Base-by-base conservation (phyloP, 2,113 vertebrate species). In the Tenebrosternarchus preto region DNA sequence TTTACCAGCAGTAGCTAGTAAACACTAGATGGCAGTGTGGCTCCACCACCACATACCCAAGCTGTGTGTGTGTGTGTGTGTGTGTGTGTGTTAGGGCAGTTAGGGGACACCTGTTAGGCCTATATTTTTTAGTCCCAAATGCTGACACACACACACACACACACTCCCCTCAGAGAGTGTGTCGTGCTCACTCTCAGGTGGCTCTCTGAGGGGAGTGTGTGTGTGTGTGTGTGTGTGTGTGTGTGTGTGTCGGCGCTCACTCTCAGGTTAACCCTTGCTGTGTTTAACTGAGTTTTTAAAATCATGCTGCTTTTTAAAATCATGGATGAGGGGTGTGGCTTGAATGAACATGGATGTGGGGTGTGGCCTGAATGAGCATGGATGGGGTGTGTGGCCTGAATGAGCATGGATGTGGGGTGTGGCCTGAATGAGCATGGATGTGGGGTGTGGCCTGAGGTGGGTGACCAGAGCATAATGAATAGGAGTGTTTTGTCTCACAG, bases 11-110 rank as follows among this genome's bases (percentile, higher is more conserved):
- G 27, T 60, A 19, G 15, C 20, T 22, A 15, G 17, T 15, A 19
- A 59, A 50, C 87, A 82, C 70, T 81, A 83, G 87, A 85, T 80
- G 85, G 85, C 85, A 86, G 85, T 82, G 39, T 88, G 71, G n/a
- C 67, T 84, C 80, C 80, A 81, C 74, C 2, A n/a, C 33, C 29
- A 36, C 6, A 63, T 16, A 27, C 70, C 11, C n/a, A n/a, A 16
- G 57, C 29, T 12, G n/a, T n/a, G n/a, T n/a, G n/a, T 16, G 53
- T 36, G 19, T n/a, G 39, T 72, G 61, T 57, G 39, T 57, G 76
- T 77, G 76, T 76, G 59, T 76, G 75, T 50, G 46, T 27, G 73
- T 12, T 27, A 24, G 9, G 76, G 63, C 31, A 39, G 24, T 22
- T 72, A 17, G 27, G n/a, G 36, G 66, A 72, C 22, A 50, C 36